Conservation (phyloP, 2,797 vertebrate species). For the Rhinoraja longicauda region DNA sequence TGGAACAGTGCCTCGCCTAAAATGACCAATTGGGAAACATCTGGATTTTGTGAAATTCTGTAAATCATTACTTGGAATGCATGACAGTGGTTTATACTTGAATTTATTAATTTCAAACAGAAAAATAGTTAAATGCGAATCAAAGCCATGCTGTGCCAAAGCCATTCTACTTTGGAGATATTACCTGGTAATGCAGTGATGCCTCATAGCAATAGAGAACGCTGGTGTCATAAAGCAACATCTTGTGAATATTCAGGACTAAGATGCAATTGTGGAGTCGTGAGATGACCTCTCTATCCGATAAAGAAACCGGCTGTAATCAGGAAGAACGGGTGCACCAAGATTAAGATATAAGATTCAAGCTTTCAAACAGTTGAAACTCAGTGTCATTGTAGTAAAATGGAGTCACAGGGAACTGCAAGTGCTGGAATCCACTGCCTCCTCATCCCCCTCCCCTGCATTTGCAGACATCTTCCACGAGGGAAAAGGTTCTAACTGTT, state of each 20-base stretch:
- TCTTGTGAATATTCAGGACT: conserved; percentile 74
- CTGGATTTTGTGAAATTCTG: too few relatives aligned
- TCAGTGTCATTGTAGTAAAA: not conserved
- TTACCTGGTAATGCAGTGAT: conserved; percentile 82
- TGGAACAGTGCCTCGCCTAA: not conserved
- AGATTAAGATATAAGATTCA: not conserved
- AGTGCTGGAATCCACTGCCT: not conserved
- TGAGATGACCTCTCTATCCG: conserved; percentile 91
- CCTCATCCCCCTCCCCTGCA: not conserved
- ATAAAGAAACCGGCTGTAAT: conserved; percentile 71
- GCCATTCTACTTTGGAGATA: too few relatives aligned
- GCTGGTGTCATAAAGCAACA: conserved; percentile 88
- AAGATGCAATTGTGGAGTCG: conserved; percentile 87
- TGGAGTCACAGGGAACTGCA: too few relatives aligned
- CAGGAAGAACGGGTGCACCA: not conserved
- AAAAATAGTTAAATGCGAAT: conserved; percentile 15
- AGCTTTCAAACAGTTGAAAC: not conserved
- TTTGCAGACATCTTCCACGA: too few relatives aligned
- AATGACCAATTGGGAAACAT: not conserved
- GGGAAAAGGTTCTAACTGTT: too few relatives aligned
- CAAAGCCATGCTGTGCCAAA: not conserved
- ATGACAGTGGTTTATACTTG: not conserved
- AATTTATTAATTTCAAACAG: not conserved
- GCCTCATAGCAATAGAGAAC: conserved; percentile 93
- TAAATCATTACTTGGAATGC: not conserved